phyloP scores from a whole-genome alignment of 2,888 invertebrate genomes.

The Metellina segmentata region DNA sequence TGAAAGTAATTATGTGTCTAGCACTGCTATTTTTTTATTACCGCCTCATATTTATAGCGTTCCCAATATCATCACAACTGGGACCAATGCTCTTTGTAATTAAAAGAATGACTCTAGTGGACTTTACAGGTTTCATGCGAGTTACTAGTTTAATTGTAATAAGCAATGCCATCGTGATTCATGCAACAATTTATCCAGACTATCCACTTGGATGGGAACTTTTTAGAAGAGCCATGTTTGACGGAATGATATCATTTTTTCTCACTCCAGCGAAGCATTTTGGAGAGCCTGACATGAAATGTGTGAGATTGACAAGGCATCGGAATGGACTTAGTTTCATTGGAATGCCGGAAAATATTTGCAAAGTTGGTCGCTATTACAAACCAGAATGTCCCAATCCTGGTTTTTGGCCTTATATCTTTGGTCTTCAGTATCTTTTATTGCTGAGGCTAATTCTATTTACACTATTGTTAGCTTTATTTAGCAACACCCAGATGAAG shows the following conservation, averaged over 20 bases:
- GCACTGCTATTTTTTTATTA: conserved; percentile 82
- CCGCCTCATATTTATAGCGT: conserved; percentile 81
- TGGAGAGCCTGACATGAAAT: conserved; percentile 37
- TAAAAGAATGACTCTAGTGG: conserved; percentile 80
- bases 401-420: conserved; percentile 78
- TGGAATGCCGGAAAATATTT: conserved; percentile 27
- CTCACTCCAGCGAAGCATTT: conserved; percentile 80
- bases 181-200: conserved; percentile 82
- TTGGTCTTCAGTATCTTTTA: conserved; percentile 79
- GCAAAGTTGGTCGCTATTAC: conserved; percentile 50
- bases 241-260: conserved; percentile 82
- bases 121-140: conserved; percentile 80
- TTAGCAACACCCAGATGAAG: conserved; percentile 78
- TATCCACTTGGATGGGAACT: conserved; percentile 79
- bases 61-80: conserved; percentile 81
- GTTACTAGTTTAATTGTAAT: conserved; percentile 80
- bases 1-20: conserved; percentile 80
- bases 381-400: conserved; percentile 74
- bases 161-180: conserved; percentile 80
- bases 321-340: conserved; percentile 17
- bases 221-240: conserved; percentile 80
- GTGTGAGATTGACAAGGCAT: conserved; percentile 16
- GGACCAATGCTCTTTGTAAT: conserved; percentile 82
- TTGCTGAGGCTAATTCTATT: conserved; percentile 80
- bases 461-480: conserved; percentile 81